Percentiles rank a stretch among this genome's conserved stretches.
These are phyloP conservation scores for Phortica magna DNA, from an alignment of 2,888 invertebrate genomes.

Conservation along the genomic window DNA sequence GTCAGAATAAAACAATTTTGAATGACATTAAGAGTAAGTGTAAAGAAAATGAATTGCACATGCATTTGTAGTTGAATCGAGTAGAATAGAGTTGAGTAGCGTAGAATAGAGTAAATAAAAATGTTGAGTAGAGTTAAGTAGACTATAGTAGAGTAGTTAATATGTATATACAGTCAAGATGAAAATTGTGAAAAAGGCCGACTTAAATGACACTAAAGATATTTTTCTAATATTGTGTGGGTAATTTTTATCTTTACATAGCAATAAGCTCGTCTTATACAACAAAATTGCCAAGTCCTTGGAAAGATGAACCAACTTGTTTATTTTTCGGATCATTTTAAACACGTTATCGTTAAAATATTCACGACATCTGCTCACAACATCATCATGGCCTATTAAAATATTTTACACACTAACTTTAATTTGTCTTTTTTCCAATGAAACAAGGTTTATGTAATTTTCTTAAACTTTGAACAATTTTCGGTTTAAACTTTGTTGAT, in stretches of 20 bases:
- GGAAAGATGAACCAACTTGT: not conserved
- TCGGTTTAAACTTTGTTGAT: constrained; percentile 11
- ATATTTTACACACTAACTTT: not conserved
- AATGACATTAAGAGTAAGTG: not conserved
- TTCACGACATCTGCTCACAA: not conserved
- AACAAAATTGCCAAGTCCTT: not conserved
- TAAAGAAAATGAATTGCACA: constrained; percentile 19
- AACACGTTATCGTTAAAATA: too few relatives aligned
- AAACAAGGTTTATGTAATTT: not conserved
- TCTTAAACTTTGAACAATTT: constrained; percentile 20
- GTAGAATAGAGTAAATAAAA: not conserved
- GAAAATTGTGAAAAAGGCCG: too few relatives aligned
- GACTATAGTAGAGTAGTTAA: not conserved
- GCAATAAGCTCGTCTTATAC: not conserved
- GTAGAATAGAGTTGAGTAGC: not conserved
- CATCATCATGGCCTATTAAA: not conserved
- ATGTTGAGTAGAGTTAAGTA: not conserved
- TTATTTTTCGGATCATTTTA: not conserved
- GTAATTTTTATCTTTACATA: not conserved
- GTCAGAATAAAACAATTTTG: not conserved
- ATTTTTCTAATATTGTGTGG: not conserved
- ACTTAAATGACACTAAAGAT: too few relatives aligned
- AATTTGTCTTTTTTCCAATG: not conserved
- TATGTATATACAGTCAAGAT: too few relatives aligned
- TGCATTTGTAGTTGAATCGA: constrained; percentile 4